A percentile compares a stretch with the other conserved stretches of the same genome.
phyloP scores from a whole-genome alignment of 1,140 invertebrate species.

The Magallana ariakensis region DNA sequence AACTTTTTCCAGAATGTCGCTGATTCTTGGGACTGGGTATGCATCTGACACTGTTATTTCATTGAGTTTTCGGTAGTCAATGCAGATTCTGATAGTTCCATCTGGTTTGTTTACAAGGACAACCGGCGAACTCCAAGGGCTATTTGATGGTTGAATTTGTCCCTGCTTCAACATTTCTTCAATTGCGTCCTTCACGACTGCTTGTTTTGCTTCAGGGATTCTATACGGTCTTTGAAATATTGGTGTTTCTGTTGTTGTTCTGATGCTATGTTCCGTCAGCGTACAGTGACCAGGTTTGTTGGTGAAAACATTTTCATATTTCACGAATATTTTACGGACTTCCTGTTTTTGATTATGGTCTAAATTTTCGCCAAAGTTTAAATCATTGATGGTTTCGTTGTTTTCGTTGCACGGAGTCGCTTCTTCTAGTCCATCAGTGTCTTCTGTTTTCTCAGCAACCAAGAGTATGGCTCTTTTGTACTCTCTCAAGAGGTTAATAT shows the following conservation, averaged over 20 bases:
- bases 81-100: constrained; percentile 48
- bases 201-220: constrained; percentile 33
- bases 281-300: constrained; percentile 22
- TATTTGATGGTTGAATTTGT: constrained; percentile 50
- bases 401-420: too few relatives aligned
- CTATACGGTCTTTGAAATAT: constrained; percentile 36
- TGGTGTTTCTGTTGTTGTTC: constrained; percentile 41
- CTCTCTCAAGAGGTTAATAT: too few relatives aligned
- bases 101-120: constrained; percentile 56
- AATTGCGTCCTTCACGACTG: constrained; percentile 66
- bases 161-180: constrained; percentile 65
- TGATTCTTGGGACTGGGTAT: constrained; percentile 51
- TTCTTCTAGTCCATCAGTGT: too few relatives aligned
- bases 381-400: constrained; percentile 6
- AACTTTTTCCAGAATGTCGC: constrained; percentile 53
- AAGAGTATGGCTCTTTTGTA: too few relatives aligned
- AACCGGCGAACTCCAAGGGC: constrained; percentile 54
- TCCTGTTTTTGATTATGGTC: neutral
- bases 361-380: constrained; percentile 1
- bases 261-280: neutral
- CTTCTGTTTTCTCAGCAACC: too few relatives aligned
- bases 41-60: constrained; percentile 48
- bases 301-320: constrained; percentile 38
- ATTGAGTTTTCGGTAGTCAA: constrained; percentile 58
- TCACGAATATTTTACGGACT: neutral